Conservation (phyloP, 2,888 invertebrate genomes). For the Eupithecia abbreviata region DNA sequence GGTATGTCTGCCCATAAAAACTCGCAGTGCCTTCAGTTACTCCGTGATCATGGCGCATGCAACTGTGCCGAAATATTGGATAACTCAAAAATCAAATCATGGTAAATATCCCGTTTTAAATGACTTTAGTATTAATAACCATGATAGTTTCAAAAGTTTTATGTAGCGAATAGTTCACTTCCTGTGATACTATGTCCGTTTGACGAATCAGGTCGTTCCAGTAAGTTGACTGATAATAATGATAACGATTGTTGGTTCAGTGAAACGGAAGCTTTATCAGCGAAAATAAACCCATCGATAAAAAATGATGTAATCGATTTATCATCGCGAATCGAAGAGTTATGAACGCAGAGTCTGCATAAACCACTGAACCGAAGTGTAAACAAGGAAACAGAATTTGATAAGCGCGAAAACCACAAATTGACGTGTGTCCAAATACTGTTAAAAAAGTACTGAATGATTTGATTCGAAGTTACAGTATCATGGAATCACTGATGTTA, state of each 20-base stretch:
- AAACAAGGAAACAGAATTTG: not conserved
- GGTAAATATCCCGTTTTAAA: too few relatives aligned
- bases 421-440: not conserved
- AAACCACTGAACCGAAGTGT: not conserved
- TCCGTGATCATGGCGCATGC: too few relatives aligned
- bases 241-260: conserved; percentile 54
- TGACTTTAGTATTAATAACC: too few relatives aligned
- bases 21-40: too few relatives aligned
- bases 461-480: conserved; percentile 14
- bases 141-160: too few relatives aligned
- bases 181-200: conserved; percentile 49
- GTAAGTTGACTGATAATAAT: conserved; percentile 63
- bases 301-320: conserved; percentile 36
- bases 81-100: too few relatives aligned
- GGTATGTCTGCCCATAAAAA: too few relatives aligned
- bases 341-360: not conserved
- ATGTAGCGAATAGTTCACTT: conserved; percentile 55
- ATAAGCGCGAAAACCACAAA: not conserved
- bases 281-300: conserved; percentile 44
- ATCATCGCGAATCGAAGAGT: conserved; percentile 1
- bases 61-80: too few relatives aligned
- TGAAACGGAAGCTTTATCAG: conserved; percentile 51
- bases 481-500: conserved; percentile 29
- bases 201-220: conserved; percentile 50
- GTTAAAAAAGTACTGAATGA: not conserved